Evolutionary conservation across 1,140 invertebrate genomes (phyloP), one percentile per base, ranked within the genome.

Genomic region (Drosophila orosa): DNA sequence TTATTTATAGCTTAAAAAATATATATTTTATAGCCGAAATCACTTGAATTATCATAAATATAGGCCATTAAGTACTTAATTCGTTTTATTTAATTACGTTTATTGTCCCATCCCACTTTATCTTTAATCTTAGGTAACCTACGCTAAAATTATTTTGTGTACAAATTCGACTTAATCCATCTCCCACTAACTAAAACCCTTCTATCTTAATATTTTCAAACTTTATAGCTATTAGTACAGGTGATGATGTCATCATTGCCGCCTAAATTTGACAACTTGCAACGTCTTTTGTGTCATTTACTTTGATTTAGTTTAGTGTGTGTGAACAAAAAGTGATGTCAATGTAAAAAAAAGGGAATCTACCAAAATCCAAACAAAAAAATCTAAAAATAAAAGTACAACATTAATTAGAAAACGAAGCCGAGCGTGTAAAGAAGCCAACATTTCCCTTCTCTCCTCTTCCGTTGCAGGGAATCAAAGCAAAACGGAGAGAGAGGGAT

Each of bases 381-480:
- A 19, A 17, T 58, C 39, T 63, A 59, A 48, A 63, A 68, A 40
- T 47, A 62, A 52, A 69, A 58, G 54, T 35, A 67, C 56, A 54
- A 33, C 50, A 52, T 60, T 55, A 50, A 42, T 50, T 67, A 50
- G 60, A 67, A 83, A 74, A 62, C 47, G 71, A 76, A 66, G 74
- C 60, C 74, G 71, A 89, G 63, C 79, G 80, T 63, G 35, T 83
- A 83, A 80, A 59, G 42, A 84, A 84, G 83, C 80, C 79, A 90
- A 82, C 37, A 37, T 84, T 87, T 87, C 62, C 83, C 77, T 84
- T 84, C 80, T 87, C 85, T 80, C 84, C 87, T 89, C 74, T 89
- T 90, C 85, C 80, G 85, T 89, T 89, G 52, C 84, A 87, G 83
- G 83, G 75, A 84, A 61, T 74, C 42, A 60, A 31, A 74, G 60